Conservation (phyloP, 2,113 vertebrate species). For the Myiopsitta monachus region DNA sequence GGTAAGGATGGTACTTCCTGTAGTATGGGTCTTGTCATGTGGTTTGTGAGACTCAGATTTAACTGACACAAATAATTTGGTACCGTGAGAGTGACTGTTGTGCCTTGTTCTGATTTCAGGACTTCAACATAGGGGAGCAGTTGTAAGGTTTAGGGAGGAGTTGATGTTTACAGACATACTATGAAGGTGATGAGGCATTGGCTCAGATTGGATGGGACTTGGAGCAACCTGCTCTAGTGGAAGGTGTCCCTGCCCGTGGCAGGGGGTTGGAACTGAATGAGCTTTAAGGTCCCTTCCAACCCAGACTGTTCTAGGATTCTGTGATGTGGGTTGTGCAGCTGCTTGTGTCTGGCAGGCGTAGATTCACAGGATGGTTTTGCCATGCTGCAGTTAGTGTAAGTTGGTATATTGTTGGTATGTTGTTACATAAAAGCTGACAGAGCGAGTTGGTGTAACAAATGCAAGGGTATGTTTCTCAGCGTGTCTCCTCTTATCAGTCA, state of each 20-base stretch:
- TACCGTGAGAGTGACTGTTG: neutral
- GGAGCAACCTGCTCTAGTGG: neutral
- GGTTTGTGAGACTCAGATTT: neutral
- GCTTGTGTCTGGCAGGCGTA: neutral
- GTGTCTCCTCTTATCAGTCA: neutral
- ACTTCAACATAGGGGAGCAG: neutral
- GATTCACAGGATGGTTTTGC: neutral
- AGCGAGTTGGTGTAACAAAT: neutral
- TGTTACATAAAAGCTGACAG: neutral
- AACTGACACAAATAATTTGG: neutral
- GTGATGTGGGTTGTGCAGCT: neutral
- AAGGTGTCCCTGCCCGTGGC: neutral
- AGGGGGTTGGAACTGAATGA: neutral
- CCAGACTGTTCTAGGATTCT: neutral
- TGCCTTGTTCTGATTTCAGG: neutral
- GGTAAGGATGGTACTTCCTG: neutral
- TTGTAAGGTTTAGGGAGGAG: neutral
- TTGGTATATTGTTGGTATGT: neutral
- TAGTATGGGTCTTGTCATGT: neutral
- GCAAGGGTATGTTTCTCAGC: neutral
- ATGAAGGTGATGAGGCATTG: neutral
- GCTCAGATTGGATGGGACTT: neutral
- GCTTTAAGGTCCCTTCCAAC: neutral
- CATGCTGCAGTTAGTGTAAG: neutral
- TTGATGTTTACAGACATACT: neutral